A percentile compares a stretch with the other conserved stretches of the same genome.
Conservation (phyloP, 1,140 invertebrate species). For the Andricus grossulariae region DNA sequence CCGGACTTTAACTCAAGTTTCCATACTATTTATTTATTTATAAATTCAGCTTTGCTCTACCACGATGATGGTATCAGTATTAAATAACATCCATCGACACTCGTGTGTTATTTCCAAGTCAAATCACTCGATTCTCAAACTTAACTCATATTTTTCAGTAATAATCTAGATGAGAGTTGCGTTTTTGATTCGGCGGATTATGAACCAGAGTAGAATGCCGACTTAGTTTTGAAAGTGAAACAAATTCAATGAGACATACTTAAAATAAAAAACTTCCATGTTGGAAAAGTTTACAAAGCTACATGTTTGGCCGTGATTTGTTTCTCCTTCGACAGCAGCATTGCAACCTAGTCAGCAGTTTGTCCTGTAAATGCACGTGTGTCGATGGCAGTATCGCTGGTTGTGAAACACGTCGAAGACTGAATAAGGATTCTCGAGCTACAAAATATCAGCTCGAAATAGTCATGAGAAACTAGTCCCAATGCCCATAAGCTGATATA, state of each 20-base stretch:
- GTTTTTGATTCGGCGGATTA: not conserved
- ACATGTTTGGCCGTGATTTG: not conserved
- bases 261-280: too few species aligned
- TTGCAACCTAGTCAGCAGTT: slow-evolving; percentile 1
- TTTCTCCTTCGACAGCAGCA: slow-evolving; percentile 10
- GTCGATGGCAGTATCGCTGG: slow-evolving; percentile 46
- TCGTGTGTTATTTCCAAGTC: not conserved
- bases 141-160: not conserved
- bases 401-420: slow-evolving; percentile 71
- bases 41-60: slow-evolving; percentile 22
- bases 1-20: not conserved
- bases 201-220: not conserved
- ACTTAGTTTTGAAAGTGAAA: slow-evolving; percentile 16
- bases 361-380: slow-evolving; percentile 20
- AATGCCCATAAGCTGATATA: slow-evolving; percentile 65
- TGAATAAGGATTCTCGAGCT: slow-evolving; percentile 67
- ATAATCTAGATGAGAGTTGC: not conserved
- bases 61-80: slow-evolving; percentile 23
- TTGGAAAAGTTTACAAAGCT: too few species aligned
- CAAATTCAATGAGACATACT: not conserved
- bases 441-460: slow-evolving; percentile 64
- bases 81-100: slow-evolving; percentile 28
- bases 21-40: slow-evolving; percentile 25
- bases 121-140: slow-evolving; percentile 8
- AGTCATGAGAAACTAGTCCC: slow-evolving; percentile 75